A percentile compares a stretch with the other conserved stretches of the same genome.
These are phyloP conservation scores for Cryptocephalus moraei DNA, from an alignment of 2,888 invertebrate genomes.

Conservation along the genomic window DNA sequence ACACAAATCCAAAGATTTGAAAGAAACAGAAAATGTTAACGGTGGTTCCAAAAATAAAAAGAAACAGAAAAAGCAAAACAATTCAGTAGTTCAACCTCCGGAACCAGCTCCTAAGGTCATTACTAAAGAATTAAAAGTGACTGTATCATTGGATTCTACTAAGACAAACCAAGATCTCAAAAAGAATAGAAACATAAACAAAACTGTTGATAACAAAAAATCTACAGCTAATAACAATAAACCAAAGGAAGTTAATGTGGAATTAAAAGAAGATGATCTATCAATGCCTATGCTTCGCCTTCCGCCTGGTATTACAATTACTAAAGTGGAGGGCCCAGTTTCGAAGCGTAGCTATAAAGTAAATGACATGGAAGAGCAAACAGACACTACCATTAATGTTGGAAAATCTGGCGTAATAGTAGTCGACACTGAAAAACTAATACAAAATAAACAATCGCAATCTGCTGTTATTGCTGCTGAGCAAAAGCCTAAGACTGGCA, in stretches of 20 bases:
- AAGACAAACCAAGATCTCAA: slow-evolving; percentile 10
- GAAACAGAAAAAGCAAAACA: slow-evolving; percentile 15
- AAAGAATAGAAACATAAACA: slow-evolving; percentile 7
- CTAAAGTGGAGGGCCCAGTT: slow-evolving; percentile 39
- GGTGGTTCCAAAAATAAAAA: slow-evolving; percentile 14
- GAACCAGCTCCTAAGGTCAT: slow-evolving; percentile 10
- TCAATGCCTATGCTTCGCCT: slow-evolving; percentile 32
- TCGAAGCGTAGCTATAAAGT: slow-evolving; percentile 27
- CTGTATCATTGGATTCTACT: slow-evolving; percentile 24
- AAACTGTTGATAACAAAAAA: slow-evolving; percentile 6
- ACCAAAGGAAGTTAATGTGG: slow-evolving; percentile 10
- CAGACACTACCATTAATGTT: slow-evolving; percentile 20
- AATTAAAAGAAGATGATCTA: slow-evolving; percentile 16
- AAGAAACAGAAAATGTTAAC: slow-evolving; percentile 1
- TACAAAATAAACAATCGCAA: slow-evolving; percentile 30
- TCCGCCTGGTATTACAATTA: slow-evolving; percentile 38
- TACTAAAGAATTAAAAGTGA: slow-evolving; percentile 29
- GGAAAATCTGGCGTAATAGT: slow-evolving; percentile 49
- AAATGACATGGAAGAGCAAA: slow-evolving; percentile 17
- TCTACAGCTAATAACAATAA: slow-evolving; percentile 12
- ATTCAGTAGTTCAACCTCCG: not conserved
- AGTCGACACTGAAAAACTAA: slow-evolving; percentile 49
- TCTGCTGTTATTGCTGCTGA: not conserved
- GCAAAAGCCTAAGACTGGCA: slow-evolving; percentile 13
- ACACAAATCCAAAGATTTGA: not conserved